Conservation (phyloP, 2,797 vertebrate genomes). For the Hemitrygon akajei region DNA sequence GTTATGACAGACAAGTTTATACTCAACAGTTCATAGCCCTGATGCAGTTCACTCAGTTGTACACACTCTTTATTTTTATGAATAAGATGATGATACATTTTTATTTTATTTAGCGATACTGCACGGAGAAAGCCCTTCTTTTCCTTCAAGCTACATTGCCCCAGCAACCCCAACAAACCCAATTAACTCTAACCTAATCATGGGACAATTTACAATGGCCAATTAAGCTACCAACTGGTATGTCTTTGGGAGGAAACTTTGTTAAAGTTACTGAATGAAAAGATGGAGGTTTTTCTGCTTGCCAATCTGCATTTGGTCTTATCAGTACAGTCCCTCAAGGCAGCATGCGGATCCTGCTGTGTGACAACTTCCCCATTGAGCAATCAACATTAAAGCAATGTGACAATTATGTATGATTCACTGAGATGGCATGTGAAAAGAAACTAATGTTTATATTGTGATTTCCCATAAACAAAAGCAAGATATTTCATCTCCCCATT, state of each 20-base stretch:
- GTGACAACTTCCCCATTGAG: not conserved
- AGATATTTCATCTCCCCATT: no score
- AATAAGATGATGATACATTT: not conserved
- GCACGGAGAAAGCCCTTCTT: no score
- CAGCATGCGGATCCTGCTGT: not conserved
- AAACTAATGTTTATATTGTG: not conserved
- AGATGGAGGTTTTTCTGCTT: not conserved
- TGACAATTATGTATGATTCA: not conserved
- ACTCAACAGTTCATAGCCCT: not conserved
- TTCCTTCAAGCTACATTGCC: no score
- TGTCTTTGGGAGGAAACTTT: no score
- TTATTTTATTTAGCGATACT: not conserved
- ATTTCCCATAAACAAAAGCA: not conserved
- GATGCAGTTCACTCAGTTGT: not conserved
- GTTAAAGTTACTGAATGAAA: not conserved
- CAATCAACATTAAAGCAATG: not conserved
- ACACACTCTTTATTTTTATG: not conserved
- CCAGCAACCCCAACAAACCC: no score
- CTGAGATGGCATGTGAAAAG: not conserved
- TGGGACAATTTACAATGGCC: no score
- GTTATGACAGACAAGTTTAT: not conserved
- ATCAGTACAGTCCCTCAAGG: not conserved
- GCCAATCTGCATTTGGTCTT: not conserved
- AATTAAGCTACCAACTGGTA: no score
- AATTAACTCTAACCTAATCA: no score